A percentile compares a stretch with the other conserved stretches of the same genome.
phyloP scores from a whole-genome alignment of 2,113 vertebrate genomes.

The Bubo blakistoni region DNA sequence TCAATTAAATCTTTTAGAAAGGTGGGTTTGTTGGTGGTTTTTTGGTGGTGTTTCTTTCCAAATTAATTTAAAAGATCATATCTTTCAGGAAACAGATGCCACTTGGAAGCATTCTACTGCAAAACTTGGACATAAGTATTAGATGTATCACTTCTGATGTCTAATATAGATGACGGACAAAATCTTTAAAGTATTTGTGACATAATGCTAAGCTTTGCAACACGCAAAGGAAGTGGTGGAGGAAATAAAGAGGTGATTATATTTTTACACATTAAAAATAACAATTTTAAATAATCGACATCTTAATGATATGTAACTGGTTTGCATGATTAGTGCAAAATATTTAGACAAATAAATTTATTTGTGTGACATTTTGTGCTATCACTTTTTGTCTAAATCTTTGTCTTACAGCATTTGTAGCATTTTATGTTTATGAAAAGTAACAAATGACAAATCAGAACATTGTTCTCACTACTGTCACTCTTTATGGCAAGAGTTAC shows the following conservation, averaged over 20 bases:
- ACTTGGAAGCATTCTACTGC: not conserved
- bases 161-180: not conserved
- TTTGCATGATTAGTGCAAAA: not conserved
- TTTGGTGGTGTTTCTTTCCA: not conserved
- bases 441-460: not conserved
- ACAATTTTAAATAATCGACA: not conserved
- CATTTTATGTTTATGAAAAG: not conserved
- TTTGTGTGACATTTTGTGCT: not conserved
- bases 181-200: not conserved
- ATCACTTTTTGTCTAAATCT: not conserved
- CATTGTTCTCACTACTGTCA: not conserved
- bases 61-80: not conserved
- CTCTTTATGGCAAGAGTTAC: not conserved
- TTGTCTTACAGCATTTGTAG: not conserved
- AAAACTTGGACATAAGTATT: not conserved
- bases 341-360: not conserved
- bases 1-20: not conserved
- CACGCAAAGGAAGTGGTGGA: not conserved
- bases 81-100: not conserved
- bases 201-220: not conserved
- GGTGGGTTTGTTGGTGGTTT: not conserved
- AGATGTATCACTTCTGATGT: not conserved
- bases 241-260: not conserved
- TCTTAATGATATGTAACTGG: not conserved
- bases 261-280: not conserved